Evolutionary conservation across 2,113 vertebrate genomes (phyloP).

Genomic region (Corythornis vintsioides): DNA sequence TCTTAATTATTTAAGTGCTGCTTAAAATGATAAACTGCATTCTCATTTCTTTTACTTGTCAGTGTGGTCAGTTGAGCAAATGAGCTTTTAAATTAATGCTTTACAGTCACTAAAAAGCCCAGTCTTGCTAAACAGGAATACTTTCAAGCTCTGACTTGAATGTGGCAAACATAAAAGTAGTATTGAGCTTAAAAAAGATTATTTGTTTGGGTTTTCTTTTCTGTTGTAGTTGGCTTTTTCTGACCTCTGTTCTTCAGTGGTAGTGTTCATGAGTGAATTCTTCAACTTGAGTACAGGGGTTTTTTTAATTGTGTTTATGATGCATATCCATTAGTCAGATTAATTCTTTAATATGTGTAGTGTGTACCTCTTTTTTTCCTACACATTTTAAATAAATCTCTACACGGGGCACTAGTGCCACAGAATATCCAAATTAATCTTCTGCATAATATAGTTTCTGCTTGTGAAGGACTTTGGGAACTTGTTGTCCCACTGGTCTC

Average conservation of each 20-base stretch:
- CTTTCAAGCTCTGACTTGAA: conserved; percentile 25
- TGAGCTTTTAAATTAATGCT: background rate
- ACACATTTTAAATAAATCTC: background rate
- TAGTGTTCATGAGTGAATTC: background rate
- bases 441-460: background rate
- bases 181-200: background rate
- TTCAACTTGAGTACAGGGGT: background rate
- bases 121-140: background rate
- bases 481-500: background rate
- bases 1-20: background rate
- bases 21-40: background rate
- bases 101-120: background rate
- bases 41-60: background rate
- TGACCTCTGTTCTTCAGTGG: background rate
- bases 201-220: background rate
- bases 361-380: background rate
- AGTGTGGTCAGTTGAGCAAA: background rate
- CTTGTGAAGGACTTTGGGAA: background rate
- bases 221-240: background rate
- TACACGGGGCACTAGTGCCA: background rate
- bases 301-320: background rate
- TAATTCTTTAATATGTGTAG: background rate
- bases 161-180: background rate
- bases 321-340: background rate
- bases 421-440: background rate